Conservation (phyloP, 2,113 vertebrate species). For the Tilapia sparmanii region DNA sequence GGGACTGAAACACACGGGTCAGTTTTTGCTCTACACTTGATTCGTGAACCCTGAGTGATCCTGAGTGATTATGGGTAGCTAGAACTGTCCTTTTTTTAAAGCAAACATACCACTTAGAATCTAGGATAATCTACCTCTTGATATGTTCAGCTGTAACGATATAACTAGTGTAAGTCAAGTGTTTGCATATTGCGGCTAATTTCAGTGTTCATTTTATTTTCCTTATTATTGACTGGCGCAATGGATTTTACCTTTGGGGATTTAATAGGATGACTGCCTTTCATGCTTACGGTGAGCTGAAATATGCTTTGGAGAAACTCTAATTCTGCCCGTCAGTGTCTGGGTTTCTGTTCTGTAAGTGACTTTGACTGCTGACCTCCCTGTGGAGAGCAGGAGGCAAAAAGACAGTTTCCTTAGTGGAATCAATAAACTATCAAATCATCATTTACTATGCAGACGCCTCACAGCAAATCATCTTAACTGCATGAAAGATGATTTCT, state of each 20-base stretch:
- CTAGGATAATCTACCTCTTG: neutral
- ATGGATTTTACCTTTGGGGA: neutral
- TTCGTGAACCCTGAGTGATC: neutral
- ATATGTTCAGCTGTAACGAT: neutral
- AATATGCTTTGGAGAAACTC: neutral
- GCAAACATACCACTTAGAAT: neutral
- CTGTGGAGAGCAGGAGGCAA: neutral
- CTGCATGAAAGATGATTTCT: neutral
- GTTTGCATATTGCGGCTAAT: neutral
- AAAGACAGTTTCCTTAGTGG: neutral
- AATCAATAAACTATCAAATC: conserved; percentile 44
- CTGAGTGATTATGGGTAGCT: neutral
- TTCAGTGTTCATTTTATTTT: neutral
- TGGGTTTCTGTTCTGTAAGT: neutral
- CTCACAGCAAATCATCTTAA: conserved; percentile 10
- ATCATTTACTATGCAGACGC: conserved; percentile 1
- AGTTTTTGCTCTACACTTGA: neutral
- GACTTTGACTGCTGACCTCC: conserved; percentile 25
- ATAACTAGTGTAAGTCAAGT: neutral
- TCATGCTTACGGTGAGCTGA: neutral
- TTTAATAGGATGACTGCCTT: neutral
- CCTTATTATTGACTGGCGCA: neutral
- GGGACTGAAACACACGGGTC: neutral
- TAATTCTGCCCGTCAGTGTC: neutral
- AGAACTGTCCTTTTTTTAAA: neutral